phyloP scores from a whole-genome alignment of 2,888 invertebrate species.

The Drosophila pullipes region DNA sequence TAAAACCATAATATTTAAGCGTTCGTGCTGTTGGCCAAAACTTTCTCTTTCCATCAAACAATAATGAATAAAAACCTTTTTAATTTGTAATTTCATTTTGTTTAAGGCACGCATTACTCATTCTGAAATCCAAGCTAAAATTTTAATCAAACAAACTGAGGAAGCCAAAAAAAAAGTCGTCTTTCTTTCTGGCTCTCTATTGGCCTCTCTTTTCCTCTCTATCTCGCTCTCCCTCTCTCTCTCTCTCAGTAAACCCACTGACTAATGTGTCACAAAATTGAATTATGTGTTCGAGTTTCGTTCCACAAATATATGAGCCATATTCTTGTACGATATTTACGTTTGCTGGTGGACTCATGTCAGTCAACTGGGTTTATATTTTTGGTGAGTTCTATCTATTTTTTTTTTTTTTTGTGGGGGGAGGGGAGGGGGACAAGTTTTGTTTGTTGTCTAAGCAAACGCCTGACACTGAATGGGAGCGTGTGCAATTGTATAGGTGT shows the following conservation, averaged over 20 bases:
- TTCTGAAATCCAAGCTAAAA: constrained; percentile 2
- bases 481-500: constrained; percentile 20
- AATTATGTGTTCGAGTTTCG: constrained; percentile 53
- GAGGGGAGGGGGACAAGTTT: constrained; percentile 16
- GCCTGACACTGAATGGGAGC: constrained; percentile 64
- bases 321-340: constrained; percentile 27
- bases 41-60: background rate
- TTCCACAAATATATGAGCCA: constrained; percentile 28
- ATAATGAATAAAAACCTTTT: background rate
- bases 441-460: constrained; percentile 66
- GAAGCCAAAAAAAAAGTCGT: constrained; percentile 8
- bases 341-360: constrained; percentile 41
- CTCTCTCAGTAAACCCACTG: background rate
- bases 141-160: constrained; percentile 15
- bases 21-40: background rate
- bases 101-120: background rate
- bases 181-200: background rate
- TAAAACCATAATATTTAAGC: background rate
- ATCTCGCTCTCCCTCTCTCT: background rate
- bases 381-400: constrained; percentile 33
- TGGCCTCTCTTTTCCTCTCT: background rate
- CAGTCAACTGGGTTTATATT: constrained; percentile 48
- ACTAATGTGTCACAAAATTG: constrained; percentile 26
- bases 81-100: background rate
- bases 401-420: constrained; percentile 13